Base-by-base conservation (phyloP, 1,140 invertebrate species). In the Kradibia gibbosae region DNA sequence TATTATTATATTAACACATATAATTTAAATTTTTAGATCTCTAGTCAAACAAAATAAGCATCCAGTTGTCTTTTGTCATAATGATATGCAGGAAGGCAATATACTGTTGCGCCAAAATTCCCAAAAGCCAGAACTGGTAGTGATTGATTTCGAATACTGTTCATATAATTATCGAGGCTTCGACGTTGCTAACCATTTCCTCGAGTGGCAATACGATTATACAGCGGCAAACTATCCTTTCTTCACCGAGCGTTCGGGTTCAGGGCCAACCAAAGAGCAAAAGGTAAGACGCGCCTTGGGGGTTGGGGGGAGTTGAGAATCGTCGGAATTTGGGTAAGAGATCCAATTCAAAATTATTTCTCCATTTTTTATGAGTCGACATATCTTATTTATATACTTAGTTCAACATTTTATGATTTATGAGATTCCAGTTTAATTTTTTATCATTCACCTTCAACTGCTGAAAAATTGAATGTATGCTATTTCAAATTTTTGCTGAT, bases 101-200 rank as follows among this genome's bases (percentile, higher is more conserved):
- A 94, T 94, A 79, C 87, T 94, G 0, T 83, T 94, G 11, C 86
- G 91, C 25, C 91, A 93, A 86, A 94, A 93, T 80, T 92, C 91
- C 3, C 89, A 90, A 11, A 93, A 94, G 82, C 92, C 93, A n/a
- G 93, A 94, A 85, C 88, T 97, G 42, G 94, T 95, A 20, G 92
- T 98, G 36, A 97, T 98, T 87, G 97, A 99, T 89, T 98, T 97
- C 90, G 97, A 99, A 90, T 99, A 98, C 88, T 97, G 97, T 88
- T 96, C 96, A 0, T 98, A 98, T 90, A 98, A 98, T 89, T 97
- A 98, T 88, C 91, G 98, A 82, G 97, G 96, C 0, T 99, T 98
- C 92, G 98, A 99, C 91, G 92, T 99, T 78, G 98, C 97, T 4
- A 99, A 99, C 91, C 98, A 99, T 88, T 98, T 99, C 89, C 93